Evolutionary conservation across 2,888 invertebrate species (phyloP).

Genomic region (Masnerella sp.): DNA sequence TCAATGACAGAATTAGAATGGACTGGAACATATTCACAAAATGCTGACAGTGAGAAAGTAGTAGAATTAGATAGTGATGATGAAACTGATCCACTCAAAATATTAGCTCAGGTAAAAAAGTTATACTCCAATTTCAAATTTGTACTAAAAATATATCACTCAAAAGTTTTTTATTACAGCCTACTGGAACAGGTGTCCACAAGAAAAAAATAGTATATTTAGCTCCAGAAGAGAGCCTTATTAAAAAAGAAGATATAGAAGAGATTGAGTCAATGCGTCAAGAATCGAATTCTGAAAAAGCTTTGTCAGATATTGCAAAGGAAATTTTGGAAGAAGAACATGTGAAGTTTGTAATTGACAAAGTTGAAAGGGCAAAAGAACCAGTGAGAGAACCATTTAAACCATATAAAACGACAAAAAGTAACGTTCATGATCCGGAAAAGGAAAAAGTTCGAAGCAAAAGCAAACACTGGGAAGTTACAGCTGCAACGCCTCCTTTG

Average conservation of each 20-base stretch:
- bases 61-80: slow-evolving; percentile 82
- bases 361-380: slow-evolving; percentile 75
- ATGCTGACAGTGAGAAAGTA: slow-evolving; percentile 70
- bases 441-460: slow-evolving; percentile 79
- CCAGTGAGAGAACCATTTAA: slow-evolving; percentile 78
- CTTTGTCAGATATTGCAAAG: not conserved
- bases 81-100: slow-evolving; percentile 81
- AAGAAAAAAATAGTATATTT: slow-evolving; percentile 79
- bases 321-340: slow-evolving; percentile 75
- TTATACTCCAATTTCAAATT: slow-evolving; percentile 16
- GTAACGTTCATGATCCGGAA: slow-evolving; percentile 80
- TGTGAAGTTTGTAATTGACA: slow-evolving; percentile 80
- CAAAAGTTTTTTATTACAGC: slow-evolving; percentile 62
- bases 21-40: slow-evolving; percentile 78
- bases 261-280: slow-evolving; percentile 74
- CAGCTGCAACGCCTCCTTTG: slow-evolving; percentile 82
- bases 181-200: slow-evolving; percentile 77
- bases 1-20: slow-evolving; percentile 81
- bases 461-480: slow-evolving; percentile 81
- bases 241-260: slow-evolving; percentile 79
- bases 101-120: slow-evolving; percentile 79
- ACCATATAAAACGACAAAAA: slow-evolving; percentile 81
- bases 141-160: slow-evolving; percentile 2
- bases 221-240: slow-evolving; percentile 78
- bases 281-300: no score